These are phyloP conservation scores for Caenorhabditis latens DNA, from an alignment of 1,140 invertebrate genomes.

Conservation along the genomic window DNA sequence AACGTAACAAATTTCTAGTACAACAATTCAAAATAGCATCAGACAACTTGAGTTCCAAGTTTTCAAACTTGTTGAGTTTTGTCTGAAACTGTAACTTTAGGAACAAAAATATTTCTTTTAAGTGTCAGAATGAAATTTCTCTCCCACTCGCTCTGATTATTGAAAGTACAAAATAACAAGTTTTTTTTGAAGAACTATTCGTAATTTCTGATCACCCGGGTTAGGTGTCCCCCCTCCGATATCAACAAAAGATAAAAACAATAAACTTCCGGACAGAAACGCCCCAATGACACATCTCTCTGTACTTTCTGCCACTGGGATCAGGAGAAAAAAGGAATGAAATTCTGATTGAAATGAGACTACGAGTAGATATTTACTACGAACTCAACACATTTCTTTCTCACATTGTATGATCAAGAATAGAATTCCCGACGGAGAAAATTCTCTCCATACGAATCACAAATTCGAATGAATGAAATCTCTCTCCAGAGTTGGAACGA, in stretches of 20 bases:
- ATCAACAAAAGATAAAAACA: neutral
- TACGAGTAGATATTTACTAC: neutral
- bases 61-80: too few species aligned
- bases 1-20: too few species aligned
- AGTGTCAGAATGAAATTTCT: too few species aligned
- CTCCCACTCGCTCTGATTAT: too few species aligned
- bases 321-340: neutral
- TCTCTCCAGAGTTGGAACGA: neutral
- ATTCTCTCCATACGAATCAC: neutral
- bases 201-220: neutral
- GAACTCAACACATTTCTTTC: neutral
- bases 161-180: too few species aligned
- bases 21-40: too few species aligned
- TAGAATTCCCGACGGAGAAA: neutral
- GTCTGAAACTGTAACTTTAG: too few species aligned
- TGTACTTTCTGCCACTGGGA: neutral
- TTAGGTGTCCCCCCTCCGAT: neutral
- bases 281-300: neutral
- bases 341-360: neutral
- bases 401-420: constrained; percentile 7
- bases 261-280: constrained; percentile 5
- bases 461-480: constrained; percentile 9
- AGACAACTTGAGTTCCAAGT: too few species aligned
- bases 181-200: neutral
- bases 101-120: too few species aligned